Evolutionary conservation across 2,113 vertebrate genomes (phyloP).

Genomic region (Daphoenositta chrysoptera): DNA sequence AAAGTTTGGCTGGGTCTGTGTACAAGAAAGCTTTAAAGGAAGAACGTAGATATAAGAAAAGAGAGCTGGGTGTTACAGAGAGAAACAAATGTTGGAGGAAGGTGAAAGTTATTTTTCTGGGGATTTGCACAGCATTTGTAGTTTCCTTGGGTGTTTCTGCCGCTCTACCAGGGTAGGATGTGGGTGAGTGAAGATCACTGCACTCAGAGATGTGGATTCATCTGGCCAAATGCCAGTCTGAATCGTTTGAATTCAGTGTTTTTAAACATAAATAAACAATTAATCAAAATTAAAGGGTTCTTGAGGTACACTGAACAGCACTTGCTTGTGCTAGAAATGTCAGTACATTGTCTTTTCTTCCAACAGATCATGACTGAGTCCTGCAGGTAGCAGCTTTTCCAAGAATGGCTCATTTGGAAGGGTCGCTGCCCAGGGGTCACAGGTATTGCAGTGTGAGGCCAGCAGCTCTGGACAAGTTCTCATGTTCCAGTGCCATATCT

Average conservation of each 20-base stretch:
- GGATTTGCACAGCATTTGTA: not conserved
- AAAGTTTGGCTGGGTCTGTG: not conserved
- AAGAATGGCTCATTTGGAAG: not conserved
- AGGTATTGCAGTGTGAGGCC: slow-evolving; percentile 55
- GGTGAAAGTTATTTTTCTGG: not conserved
- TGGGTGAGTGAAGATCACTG: not conserved
- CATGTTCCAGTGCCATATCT: not conserved
- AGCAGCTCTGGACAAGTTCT: not conserved
- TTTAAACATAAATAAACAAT: not conserved
- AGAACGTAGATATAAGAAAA: not conserved
- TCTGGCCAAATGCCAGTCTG: not conserved
- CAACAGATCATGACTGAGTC: accelerated
- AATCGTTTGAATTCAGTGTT: not conserved
- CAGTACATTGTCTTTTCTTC: not conserved
- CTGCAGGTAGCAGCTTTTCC: slow-evolving; percentile 19
- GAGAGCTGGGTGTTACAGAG: not conserved
- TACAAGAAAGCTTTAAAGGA: not conserved
- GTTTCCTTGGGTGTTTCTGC: not conserved
- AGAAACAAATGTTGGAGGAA: not conserved
- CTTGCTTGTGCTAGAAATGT: not conserved
- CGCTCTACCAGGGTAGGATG: not conserved
- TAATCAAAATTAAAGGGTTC: not conserved
- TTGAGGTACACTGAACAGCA: not conserved
- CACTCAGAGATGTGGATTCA: not conserved
- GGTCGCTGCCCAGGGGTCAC: not conserved